These are phyloP conservation scores for Turritopsis rubra DNA, from an alignment of 30 jellyfish, hydroid and myxozoan genomes.

Conservation along the genomic window DNA sequence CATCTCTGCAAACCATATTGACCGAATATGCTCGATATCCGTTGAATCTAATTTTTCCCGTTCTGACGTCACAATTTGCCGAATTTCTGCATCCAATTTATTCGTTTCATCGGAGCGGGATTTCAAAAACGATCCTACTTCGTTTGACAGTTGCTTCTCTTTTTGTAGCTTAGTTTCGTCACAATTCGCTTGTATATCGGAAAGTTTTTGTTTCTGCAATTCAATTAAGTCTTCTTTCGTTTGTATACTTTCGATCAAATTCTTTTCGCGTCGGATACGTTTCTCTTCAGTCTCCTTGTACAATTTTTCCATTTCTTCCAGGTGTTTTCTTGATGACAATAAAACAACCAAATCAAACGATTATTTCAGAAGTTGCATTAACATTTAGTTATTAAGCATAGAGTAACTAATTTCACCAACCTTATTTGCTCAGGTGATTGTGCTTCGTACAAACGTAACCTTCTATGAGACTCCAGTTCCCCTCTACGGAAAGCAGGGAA, in stretches of 20 bases:
- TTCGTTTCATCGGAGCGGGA: conserved; percentile 57
- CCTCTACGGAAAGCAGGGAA: neutral
- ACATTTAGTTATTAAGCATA: neutral
- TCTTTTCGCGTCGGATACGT: conserved; percentile 51
- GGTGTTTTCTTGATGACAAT: conserved; percentile 46
- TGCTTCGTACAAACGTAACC: conserved; percentile 28
- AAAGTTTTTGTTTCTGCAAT: conserved; percentile 44
- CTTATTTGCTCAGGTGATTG: conserved; percentile 31
- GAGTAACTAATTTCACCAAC: neutral
- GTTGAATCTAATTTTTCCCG: conserved; percentile 24
- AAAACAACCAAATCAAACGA: neutral
- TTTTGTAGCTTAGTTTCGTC: conserved; percentile 45
- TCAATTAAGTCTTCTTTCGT: conserved; percentile 43
- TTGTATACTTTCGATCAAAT: conserved; percentile 42
- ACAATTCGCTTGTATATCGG: conserved; percentile 36
- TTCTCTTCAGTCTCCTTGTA: conserved; percentile 68
- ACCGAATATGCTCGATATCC: conserved; percentile 39
- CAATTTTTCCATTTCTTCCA: conserved; percentile 62
- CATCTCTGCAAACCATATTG: conserved; percentile 56
- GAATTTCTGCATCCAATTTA: conserved; percentile 47
- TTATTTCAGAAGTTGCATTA: neutral
- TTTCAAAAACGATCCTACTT: conserved; percentile 54
- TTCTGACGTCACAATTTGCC: conserved; percentile 29
- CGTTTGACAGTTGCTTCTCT: conserved; percentile 35
- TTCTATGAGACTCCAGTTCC: conserved; percentile 26